These are phyloP conservation scores for Andrena flavipes DNA, from an alignment of 2,888 invertebrate species.

Conservation along the genomic window DNA sequence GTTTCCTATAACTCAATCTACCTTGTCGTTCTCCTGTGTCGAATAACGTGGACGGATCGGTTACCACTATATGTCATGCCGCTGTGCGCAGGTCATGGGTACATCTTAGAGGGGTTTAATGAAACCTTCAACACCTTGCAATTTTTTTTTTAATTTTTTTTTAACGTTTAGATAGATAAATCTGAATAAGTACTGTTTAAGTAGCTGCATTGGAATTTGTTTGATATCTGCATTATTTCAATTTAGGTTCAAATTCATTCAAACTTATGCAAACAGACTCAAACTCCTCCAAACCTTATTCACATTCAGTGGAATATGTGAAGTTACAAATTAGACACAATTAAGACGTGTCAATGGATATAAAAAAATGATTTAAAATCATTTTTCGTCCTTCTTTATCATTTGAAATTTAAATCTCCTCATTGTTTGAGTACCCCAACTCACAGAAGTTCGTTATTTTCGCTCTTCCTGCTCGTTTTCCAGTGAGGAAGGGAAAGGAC, in stretches of 20 bases:
- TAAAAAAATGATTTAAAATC: too few relatives aligned
- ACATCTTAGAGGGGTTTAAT: too few relatives aligned
- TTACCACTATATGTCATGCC: conserved; percentile 36
- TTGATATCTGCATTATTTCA: too few relatives aligned
- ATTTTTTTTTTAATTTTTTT: too few relatives aligned
- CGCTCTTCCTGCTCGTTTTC: neutral
- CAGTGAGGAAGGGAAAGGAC: neutral
- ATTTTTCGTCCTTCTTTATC: too few relatives aligned
- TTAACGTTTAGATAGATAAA: neutral
- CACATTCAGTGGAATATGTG: neutral
- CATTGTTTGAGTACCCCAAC: neutral
- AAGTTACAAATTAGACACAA: neutral
- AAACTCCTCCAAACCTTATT: too few relatives aligned
- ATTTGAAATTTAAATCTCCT: neutral
- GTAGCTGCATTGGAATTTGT: too few relatives aligned
- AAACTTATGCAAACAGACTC: too few relatives aligned
- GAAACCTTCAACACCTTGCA: neutral
- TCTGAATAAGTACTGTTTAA: neutral
- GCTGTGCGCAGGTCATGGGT: neutral
- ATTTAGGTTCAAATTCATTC: too few relatives aligned
- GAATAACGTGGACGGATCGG: conserved; percentile 33
- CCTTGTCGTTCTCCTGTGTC: conserved; percentile 56
- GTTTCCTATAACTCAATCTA: conserved; percentile 69
- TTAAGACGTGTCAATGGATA: neutral
- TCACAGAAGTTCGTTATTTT: neutral